A percentile compares a stretch with the other conserved stretches of the same genome.
phyloP scores from a whole-genome alignment of 2,888 invertebrate species.

The Macropis europaea region DNA sequence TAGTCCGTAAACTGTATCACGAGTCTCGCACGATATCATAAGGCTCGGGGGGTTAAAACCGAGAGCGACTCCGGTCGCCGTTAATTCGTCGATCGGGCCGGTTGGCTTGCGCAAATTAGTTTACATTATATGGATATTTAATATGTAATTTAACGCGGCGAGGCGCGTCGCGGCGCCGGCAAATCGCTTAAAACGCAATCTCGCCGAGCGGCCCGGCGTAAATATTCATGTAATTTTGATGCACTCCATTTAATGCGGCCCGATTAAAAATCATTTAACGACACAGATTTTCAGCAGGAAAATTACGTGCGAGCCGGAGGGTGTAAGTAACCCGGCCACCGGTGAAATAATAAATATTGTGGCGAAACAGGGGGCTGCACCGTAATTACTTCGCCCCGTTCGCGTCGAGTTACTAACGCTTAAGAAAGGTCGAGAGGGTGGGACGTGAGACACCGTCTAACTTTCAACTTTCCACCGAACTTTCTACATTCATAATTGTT shows the following conservation, averaged over 20 bases:
- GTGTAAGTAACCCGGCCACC: not conserved
- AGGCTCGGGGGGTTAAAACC: too few relatives aligned
- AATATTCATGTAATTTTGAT: conserved; percentile 54
- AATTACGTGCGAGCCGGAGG: conserved; percentile 11
- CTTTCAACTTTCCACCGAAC: conserved; percentile 28
- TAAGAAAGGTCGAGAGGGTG: conserved; percentile 6
- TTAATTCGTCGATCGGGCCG: conserved; percentile 41
- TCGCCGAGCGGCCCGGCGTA: conserved; percentile 16
- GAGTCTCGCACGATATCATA: too few relatives aligned
- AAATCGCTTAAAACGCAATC: conserved; percentile 43
- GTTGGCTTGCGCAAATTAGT: conserved; percentile 31
- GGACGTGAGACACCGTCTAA: conserved; percentile 13
- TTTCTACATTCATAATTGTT: conserved; percentile 42
- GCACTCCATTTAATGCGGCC: conserved; percentile 38
- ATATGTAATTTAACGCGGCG: conserved; percentile 36
- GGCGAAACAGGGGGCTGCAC: not conserved
- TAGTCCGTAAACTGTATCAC: too few relatives aligned
- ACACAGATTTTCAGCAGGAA: conserved; percentile 11
- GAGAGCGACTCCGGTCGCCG: not conserved
- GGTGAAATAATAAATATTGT: conserved; percentile 18
- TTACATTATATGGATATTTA: conserved; percentile 36
- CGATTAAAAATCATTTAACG: conserved; percentile 53
- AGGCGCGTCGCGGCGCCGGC: not conserved
- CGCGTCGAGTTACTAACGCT: not conserved
- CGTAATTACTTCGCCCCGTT: conserved; percentile 1